phyloP scores from a whole-genome alignment of 1,140 invertebrate species.

The Panagrolaimus sp. region DNA sequence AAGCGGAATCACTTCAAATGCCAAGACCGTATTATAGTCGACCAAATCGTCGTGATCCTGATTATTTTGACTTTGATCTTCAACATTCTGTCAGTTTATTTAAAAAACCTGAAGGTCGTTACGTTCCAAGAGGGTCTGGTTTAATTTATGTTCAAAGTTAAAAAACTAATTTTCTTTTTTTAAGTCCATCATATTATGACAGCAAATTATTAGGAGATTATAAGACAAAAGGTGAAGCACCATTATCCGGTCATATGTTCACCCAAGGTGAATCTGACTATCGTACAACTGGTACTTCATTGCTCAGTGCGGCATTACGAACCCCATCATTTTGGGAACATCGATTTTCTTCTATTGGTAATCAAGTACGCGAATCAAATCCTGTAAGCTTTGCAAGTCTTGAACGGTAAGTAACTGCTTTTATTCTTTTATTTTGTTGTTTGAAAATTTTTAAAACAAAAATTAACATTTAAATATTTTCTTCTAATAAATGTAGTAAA shows the following conservation, averaged over 20 bases:
- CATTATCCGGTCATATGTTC: conserved; percentile 55
- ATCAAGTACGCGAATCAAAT: conserved; percentile 54
- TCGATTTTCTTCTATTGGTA: conserved; percentile 48
- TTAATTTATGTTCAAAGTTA: background rate
- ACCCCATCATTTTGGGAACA: conserved; percentile 58
- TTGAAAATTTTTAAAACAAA: background rate
- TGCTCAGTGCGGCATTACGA: conserved; percentile 52
- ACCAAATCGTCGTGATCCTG: conserved; percentile 51
- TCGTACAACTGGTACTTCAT: conserved; percentile 45
- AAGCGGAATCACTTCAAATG: conserved; percentile 36
- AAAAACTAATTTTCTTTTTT: conserved; percentile 21
- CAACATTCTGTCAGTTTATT: conserved; percentile 55
- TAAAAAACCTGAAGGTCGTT: conserved; percentile 44
- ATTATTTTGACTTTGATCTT: conserved; percentile 57
- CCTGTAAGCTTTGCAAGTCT: conserved; percentile 55
- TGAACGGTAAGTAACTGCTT: conserved; percentile 47
- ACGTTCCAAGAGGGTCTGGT: conserved; percentile 44
- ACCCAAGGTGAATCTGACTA: conserved; percentile 44
- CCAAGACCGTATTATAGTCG: conserved; percentile 56
- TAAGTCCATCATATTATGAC: conserved; percentile 55
- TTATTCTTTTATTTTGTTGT: background rate
- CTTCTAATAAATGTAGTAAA: background rate
- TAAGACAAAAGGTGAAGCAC: conserved; percentile 47
- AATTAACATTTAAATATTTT: background rate
- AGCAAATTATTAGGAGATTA: conserved; percentile 46